Evolutionary conservation across 2,113 vertebrate species (phyloP), one percentile per base, ranked within the genome.

Genomic region (Genyomyrus donnyi): DNA sequence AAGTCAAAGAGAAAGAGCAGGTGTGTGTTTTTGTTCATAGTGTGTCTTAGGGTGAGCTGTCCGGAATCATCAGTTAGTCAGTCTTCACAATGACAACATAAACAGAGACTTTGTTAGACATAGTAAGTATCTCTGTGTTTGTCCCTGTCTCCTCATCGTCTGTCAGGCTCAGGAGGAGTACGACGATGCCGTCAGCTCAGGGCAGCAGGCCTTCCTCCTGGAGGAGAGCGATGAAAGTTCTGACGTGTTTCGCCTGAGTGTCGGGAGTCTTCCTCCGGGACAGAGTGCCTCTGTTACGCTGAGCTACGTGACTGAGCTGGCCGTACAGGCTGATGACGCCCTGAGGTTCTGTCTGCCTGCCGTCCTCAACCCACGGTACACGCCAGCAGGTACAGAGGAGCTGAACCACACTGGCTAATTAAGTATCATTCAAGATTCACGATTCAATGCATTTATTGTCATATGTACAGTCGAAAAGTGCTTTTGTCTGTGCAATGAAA

Each of bases 311-410:
- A 96, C 94, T 90, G 96, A 97, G 92, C 94, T 97, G 91, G 89
- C 94, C 5, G 91, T 96, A 85, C 95, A 97, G 91, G 93, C 95
- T 1, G 96, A 97, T 0, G 94, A 95, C 1, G 95, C 96, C 2
- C 91, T 97, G 92, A 94, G 96, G 88, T 97, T 96, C 24, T 94
- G 96, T 90, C 94, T 98, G 88, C 97, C 96, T 2, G 93, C 93
- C 87, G 92, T 97, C 66, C 95, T 98, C 88, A 97, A 97, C 39
- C 39, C 39, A 39, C 39, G 39, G 39, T 39, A 39, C 39, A 39
- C 39, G 2, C 39, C 39, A 39, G 39, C 39, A 39, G 39, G 39
- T 39, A 39, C 39, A 2, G 39, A 39, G 39, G 39, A 39, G 39
- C 39, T 39, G 39, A 39, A 39, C 39, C 39, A 39, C 39, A 3